These are phyloP conservation scores for Lasioglossum leucozonium DNA, from an alignment of 2,888 invertebrate genomes.

Conservation along the genomic window DNA sequence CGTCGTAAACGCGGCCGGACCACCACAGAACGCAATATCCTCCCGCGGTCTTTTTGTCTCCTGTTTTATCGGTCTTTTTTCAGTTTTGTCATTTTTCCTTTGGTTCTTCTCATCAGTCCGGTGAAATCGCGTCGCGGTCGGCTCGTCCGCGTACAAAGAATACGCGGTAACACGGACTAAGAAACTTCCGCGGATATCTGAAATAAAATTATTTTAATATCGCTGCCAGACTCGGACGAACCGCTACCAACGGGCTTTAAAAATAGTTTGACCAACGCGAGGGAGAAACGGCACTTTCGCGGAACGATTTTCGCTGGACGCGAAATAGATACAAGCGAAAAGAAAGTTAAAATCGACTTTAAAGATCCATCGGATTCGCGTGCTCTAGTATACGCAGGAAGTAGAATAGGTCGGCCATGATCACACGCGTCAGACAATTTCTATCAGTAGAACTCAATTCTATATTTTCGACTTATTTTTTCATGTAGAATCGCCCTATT, in stretches of 20 bases:
- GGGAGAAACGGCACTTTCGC: too few species aligned
- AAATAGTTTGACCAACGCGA: slow-evolving; percentile 27
- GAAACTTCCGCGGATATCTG: slow-evolving; percentile 38
- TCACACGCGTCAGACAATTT: too few species aligned
- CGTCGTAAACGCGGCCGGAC: background rate
- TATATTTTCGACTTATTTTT: too few species aligned
- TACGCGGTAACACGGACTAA: slow-evolving; percentile 44
- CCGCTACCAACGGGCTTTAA: slow-evolving; percentile 11
- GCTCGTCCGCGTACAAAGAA: slow-evolving; percentile 44
- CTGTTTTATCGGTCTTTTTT: too few species aligned
- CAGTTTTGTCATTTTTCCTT: background rate
- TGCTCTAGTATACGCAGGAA: too few species aligned
- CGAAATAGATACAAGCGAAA: too few species aligned
- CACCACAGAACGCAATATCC: slow-evolving; percentile 28
- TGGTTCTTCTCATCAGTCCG: slow-evolving; percentile 3
- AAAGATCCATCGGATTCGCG: too few species aligned
- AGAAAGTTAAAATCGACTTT: too few species aligned
- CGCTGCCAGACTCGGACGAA: background rate
- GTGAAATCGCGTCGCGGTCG: slow-evolving; percentile 20
- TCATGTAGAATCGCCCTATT: too few species aligned
- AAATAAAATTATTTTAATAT: slow-evolving; percentile 48
- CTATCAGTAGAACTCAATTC: too few species aligned
- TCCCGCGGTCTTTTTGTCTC: background rate
- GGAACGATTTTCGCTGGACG: too few species aligned
- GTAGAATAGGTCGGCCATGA: too few species aligned